Evolutionary conservation across 2,797 vertebrate species (phyloP).

Genomic region (Anguilla obscura): DNA sequence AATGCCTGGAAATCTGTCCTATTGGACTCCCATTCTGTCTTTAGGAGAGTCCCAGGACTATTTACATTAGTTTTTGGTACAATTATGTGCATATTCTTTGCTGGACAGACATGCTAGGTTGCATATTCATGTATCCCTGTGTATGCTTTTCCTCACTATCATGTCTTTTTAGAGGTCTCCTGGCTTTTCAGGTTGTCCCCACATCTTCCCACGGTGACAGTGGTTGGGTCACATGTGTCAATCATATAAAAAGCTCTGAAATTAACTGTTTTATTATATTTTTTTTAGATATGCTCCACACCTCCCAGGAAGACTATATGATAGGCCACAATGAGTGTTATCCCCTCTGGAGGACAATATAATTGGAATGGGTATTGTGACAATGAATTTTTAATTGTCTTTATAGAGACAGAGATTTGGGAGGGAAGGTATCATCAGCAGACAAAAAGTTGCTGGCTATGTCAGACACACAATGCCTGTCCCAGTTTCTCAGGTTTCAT

Average conservation of each 20-base stretch:
- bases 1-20: not conserved
- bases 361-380: conserved; percentile 13
- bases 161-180: not conserved
- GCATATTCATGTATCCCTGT: not conserved
- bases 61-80: not conserved
- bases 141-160: too few species aligned
- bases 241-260: not conserved
- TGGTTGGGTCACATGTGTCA: not conserved
- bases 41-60: not conserved
- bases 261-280: not conserved
- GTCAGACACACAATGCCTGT: conserved; percentile 18
- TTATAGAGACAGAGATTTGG: conserved; percentile 13
- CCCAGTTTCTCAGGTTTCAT: not conserved
- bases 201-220: not conserved
- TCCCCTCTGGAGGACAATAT: conserved; percentile 18
- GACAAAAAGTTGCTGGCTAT: not conserved
- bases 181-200: not conserved
- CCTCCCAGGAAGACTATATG: not conserved
- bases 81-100: not conserved
- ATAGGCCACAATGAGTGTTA: not conserved
- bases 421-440: not conserved
- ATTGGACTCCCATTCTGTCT: not conserved
- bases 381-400: conserved; percentile 16
- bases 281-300: not conserved
- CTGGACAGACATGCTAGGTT: not conserved